Base-by-base conservation (phyloP, 2,113 vertebrate species). In the Actinemys pallida region DNA sequence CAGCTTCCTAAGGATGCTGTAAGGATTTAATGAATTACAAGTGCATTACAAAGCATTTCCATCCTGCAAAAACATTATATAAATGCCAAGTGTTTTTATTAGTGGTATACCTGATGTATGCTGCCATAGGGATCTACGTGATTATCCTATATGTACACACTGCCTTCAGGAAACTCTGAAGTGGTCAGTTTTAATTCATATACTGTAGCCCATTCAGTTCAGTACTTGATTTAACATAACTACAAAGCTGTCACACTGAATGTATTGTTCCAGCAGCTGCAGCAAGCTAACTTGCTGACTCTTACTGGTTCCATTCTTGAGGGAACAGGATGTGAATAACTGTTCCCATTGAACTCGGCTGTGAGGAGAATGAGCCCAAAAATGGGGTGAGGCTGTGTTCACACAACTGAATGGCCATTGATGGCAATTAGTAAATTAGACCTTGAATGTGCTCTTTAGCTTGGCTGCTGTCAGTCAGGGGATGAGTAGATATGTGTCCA, bases 131-230 rank as follows among this genome's bases (percentile, higher is more conserved):
- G 82, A 16, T 0, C 49, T 3, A 75, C 2, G 12, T 79, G 78
- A 81, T 83, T 76, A 52, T 1, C 20, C 49, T 0, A 2, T 47
- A 1, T 0, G 24, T 0, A 0, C 25, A 45, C 0, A 0, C 0
- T 1, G 49, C 83, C 11, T 0, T 0, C 49, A 52, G 80, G 2
- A 29, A 6, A 76, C 85, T 49, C 59, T 0, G 4, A 22, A 49
- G 90, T 72, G 86, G 39, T 35, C 1, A 1, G 20, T 56, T 83
- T 53, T 42, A 42, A 24, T 2, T 50, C 3, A 31, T 24, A 4
- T 3, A 5, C 83, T 89, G n/a, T 24, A 50, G 76, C 45, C 45
- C 2, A 2, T 13, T 39, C 19, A 83, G 39, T 65, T 86, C 0
- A 0, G 76, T 90, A 39, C 62, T 12, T 17, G 72, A 29, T 76